phyloP scores from a whole-genome alignment of 1,140 invertebrate species.

The Neodiprion lecontei region DNA sequence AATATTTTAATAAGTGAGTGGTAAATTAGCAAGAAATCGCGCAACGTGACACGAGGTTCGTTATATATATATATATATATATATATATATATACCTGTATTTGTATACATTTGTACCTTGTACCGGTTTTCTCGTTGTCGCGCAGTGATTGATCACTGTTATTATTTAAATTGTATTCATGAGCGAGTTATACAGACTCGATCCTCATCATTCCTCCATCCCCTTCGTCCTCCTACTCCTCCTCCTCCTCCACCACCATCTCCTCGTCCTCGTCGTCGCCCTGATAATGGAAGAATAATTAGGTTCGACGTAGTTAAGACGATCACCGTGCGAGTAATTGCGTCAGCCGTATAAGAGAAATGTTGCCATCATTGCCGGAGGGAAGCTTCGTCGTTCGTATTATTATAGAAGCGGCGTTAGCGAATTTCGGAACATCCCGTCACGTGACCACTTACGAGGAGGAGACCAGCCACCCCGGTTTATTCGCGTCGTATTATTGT shows the following conservation, averaged over 20 bases:
- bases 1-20: slow-evolving; percentile 28
- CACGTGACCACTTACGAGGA: neutral
- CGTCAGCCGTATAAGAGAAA: neutral
- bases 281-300: slow-evolving; percentile 3
- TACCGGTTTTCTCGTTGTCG: neutral
- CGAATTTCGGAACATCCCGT: neutral
- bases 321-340: neutral
- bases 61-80: no score
- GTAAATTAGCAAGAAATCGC: slow-evolving; percentile 8
- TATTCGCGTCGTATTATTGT: neutral
- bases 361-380: neutral
- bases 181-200: neutral
- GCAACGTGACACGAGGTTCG: no score
- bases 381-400: neutral
- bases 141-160: slow-evolving; percentile 2
- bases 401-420: neutral
- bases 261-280: neutral
- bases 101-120: neutral
- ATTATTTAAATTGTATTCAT: neutral
- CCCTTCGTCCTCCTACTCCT: neutral
- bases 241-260: neutral
- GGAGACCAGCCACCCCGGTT: neutral
- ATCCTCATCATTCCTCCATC: neutral
- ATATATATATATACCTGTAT: no score
- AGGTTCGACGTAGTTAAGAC: slow-evolving; percentile 7